Evolutionary conservation across 2,797 vertebrate genomes (phyloP).

Genomic region (Centroberyx gerrardi): DNA sequence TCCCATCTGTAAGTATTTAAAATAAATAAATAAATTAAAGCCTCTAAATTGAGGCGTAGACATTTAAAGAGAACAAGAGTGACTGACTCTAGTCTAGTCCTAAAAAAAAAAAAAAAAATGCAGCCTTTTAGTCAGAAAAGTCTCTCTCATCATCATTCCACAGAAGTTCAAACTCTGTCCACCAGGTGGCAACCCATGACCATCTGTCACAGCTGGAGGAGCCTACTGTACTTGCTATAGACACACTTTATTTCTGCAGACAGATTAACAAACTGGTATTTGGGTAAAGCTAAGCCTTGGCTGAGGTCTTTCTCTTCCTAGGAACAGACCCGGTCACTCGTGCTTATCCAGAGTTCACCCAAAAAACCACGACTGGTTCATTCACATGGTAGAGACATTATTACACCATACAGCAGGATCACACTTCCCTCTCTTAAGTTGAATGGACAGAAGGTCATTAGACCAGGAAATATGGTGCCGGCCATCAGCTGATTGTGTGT

Average conservation of each 20-base stretch:
- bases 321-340: not conserved
- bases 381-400: conserved; percentile 38
- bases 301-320: conserved; percentile 24
- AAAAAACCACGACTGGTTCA: conserved; percentile 41
- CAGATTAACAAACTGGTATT: conserved; percentile 64
- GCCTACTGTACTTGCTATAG: not conserved
- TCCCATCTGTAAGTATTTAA: too few species aligned
- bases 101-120: too few species aligned
- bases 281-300: conserved; percentile 55
- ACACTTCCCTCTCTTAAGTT: not conserved
- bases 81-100: too few species aligned
- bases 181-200: conserved; percentile 58
- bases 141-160: not conserved
- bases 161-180: conserved; percentile 15
- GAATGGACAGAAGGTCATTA: conserved; percentile 43
- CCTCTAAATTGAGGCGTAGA: too few species aligned
- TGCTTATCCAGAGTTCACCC: conserved; percentile 2
- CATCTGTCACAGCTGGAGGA: not conserved
- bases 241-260: conserved; percentile 17
- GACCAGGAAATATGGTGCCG: conserved; percentile 71
- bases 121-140: too few species aligned
- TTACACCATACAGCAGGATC: conserved; percentile 13
- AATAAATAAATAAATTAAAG: too few species aligned
- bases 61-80: too few species aligned
- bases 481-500: conserved; percentile 79